Percentiles rank a stretch among this genome's conserved stretches.
Evolutionary conservation across 2,888 invertebrate species (phyloP).

Genomic region (Acanthosepion pharaonis): DNA sequence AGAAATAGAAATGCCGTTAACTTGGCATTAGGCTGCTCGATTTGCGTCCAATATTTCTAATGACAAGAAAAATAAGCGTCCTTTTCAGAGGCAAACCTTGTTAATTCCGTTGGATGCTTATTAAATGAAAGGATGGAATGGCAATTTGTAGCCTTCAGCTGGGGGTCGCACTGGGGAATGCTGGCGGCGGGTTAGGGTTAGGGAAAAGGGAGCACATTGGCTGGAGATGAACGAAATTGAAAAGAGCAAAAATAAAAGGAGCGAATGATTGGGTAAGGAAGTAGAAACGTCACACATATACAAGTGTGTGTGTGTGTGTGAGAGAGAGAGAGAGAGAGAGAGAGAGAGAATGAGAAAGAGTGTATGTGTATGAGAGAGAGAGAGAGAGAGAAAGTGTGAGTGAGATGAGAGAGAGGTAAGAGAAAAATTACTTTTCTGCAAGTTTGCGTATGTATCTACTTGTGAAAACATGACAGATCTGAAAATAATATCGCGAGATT

Average conservation of each 20-base stretch:
- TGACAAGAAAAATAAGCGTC: conserved; percentile 33
- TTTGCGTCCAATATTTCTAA: conserved; percentile 33
- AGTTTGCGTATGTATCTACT: too few relatives aligned
- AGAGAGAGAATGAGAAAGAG: background rate
- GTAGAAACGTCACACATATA: background rate
- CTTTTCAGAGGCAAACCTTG: conserved; percentile 1
- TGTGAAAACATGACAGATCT: too few relatives aligned
- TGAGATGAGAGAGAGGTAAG: background rate
- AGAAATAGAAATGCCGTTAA: background rate
- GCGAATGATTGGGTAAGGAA: background rate
- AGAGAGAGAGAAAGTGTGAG: background rate
- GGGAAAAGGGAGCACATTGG: background rate
- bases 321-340: background rate
- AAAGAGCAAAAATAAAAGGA: background rate
- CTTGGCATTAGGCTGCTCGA: conserved; percentile 21
- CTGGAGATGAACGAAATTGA: background rate
- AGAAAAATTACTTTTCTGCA: too few relatives aligned
- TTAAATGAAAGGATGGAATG: background rate
- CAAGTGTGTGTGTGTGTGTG: background rate
- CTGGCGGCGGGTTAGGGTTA: background rate
- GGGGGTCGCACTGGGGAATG: background rate
- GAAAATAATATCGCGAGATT: too few relatives aligned
- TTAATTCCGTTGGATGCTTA: conserved; percentile 33
- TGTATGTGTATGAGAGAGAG: background rate
- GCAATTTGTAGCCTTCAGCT: background rate